These are phyloP conservation scores for Chelmon rostratus DNA, from an alignment of 2,797 vertebrate genomes.

Conservation along the genomic window DNA sequence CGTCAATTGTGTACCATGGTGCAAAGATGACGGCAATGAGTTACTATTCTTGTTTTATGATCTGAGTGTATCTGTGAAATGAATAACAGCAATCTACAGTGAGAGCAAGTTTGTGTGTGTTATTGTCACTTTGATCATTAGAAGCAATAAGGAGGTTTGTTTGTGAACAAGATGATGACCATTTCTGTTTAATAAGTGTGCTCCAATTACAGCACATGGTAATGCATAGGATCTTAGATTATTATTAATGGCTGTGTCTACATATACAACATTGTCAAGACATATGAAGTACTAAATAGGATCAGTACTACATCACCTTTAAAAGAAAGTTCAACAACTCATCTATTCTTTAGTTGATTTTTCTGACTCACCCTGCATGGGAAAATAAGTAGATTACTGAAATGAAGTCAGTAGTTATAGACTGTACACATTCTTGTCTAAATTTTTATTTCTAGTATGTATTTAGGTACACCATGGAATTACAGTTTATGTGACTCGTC, in stretches of 20 bases:
- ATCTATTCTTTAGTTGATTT: neutral
- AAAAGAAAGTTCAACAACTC: neutral
- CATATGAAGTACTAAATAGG: neutral
- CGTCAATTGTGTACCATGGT: constrained; percentile 85
- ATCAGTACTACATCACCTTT: neutral
- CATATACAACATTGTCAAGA: neutral
- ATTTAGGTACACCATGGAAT: neutral
- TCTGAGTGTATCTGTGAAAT: constrained; percentile 89
- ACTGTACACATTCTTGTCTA: neutral
- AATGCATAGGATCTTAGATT: neutral
- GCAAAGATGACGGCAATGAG: constrained; percentile 81
- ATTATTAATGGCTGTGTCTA: neutral
- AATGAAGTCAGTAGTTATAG: neutral
- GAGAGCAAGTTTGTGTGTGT: constrained; percentile 73
- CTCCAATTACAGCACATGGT: constrained; percentile 17
- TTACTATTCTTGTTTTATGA: constrained; percentile 89
- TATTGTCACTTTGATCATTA: constrained; percentile 53
- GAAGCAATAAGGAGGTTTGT: constrained; percentile 14
- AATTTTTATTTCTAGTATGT: neutral
- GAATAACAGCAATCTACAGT: constrained; percentile 89
- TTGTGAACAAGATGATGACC: neutral
- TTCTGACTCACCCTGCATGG: neutral
- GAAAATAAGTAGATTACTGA: neutral
- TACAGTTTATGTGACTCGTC: neutral
- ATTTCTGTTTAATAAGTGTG: constrained; percentile 7